Evolutionary conservation across 2,888 invertebrate species (phyloP), one percentile per base, ranked within the genome.

Genomic region (Schizaphis graminum): DNA sequence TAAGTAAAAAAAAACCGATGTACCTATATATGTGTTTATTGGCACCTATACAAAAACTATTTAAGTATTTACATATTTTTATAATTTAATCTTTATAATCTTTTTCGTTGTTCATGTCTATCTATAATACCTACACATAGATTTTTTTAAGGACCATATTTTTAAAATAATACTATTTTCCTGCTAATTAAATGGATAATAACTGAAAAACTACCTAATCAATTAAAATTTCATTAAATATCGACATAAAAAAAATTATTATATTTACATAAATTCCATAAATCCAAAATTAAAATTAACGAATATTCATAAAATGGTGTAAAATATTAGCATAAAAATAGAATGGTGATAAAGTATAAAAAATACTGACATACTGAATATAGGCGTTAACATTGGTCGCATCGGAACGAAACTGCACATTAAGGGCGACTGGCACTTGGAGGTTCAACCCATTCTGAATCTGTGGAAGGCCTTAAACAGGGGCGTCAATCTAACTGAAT

Each of bases 361-460:
- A 16, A 35, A 67, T 35, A 0, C 35, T 16, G 5, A 35, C 16
- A 5, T 47, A 77, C 44, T 77, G 26, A 28, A 7, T 56, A 5
- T 16, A 93, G 92, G 53, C 35, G 53, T 93, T 3, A 89, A 77
- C 41, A 77, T 77, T 24, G 92, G 92, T 21, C 21, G 77, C 2
- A 44, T 89, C 7, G 53, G 56, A 44, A 56, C n/a, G 2, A 89
- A 89, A 77, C 77, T 41, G 2, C 41, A 86, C 8, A 28, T 93
- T 61, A 94, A 94, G 24, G 86, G 96, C 95, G 95, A 96, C 95
- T 96, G 97, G 97, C 96, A 97, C 94, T 96, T 97, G 95, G 96
- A 97, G 95, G 96, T 97, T 94, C 96, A 97, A n/a, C 98, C 98
- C 0, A 96, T 98, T 91, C 84, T 94, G 13, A 56, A 91, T 7